A percentile compares a stretch with the other conserved stretches of the same genome.
phyloP scores from a whole-genome alignment of 30 jellyfish, hydroid and myxozoan genomes.

The Chrysaora quinquecirrha region DNA sequence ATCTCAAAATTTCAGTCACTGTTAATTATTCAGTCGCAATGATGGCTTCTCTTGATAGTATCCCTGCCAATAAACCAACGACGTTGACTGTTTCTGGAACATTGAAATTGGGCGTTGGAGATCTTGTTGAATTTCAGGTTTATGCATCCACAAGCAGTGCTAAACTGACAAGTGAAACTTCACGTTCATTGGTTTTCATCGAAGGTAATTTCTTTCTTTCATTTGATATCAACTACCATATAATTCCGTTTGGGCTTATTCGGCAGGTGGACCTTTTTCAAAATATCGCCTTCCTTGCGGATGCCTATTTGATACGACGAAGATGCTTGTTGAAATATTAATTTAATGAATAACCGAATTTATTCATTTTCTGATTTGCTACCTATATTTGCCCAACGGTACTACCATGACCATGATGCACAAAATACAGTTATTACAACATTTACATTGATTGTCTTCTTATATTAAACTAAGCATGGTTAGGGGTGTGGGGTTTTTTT shows the following conservation, averaged over 20 bases:
- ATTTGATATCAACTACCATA: background rate
- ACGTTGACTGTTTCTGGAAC: conserved; percentile 76
- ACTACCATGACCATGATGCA: too few species aligned
- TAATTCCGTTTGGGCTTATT: background rate
- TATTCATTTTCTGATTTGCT: too few species aligned
- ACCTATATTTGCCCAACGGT: too few species aligned
- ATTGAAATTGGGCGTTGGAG: conserved; percentile 48
- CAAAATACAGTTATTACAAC: too few species aligned
- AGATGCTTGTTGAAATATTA: too few species aligned
- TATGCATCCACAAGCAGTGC: conserved; percentile 12
- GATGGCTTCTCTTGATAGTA: conserved; percentile 20
- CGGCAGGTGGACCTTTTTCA: too few species aligned
- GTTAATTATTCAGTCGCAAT: conserved; percentile 53
- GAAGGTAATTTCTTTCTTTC: conserved; percentile 38
- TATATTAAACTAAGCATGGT: too few species aligned
- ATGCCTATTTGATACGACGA: too few species aligned
- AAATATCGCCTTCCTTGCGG: too few species aligned
- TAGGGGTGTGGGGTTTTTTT: too few species aligned
- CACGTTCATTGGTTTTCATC: conserved; percentile 67
- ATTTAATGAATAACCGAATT: too few species aligned
- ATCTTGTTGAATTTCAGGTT: conserved; percentile 65
- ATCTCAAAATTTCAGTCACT: conserved; percentile 39
- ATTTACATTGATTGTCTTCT: too few species aligned
- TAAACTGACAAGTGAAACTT: conserved; percentile 59
- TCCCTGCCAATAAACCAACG: conserved; percentile 12